Base-by-base conservation (phyloP, 2,113 vertebrate genomes). In the Grus americana region DNA sequence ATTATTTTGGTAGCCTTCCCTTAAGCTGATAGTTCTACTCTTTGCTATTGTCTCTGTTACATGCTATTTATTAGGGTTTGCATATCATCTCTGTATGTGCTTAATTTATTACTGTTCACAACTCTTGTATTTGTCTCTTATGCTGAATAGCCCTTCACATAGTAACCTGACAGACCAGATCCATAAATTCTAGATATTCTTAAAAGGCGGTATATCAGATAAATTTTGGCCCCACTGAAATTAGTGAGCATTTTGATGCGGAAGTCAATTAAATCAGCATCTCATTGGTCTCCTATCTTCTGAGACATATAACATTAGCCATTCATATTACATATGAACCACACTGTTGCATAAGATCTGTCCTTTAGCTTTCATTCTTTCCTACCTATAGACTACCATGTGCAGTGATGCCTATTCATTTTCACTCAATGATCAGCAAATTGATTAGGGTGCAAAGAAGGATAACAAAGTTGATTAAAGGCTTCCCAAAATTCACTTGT, bases 361-460 rank as follows among this genome's bases (percentile, higher is more conserved):
- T 88, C 30, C 26, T 90, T 49, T 88, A 65, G 21, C 42, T 70
- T 92, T 59, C n/a, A 34, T 58, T 76, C 12, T 49, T 47, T 76
- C 36, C 46, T 80, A 22, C 6, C 8, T 29, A 34, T 57, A 72
- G n/a, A 66, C 22, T 58, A 38, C 21, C 16, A 3, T 58, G 49
- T 75, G 18, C 2, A 0, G 14, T 36, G 40, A 19, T 73, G 30
- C 36, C 30, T 78, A 70, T 46, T 76, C 15, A 71, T 29, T 83
- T 97, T 90, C 71, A 70, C 23, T 68, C 86, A 75, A 76, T 61
- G 11, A 82, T 65, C 42, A 86, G 46, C 36, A 90, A 79, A 76
- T 72, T 76, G 12, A 68, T 86, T 82, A 79, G 8, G 16, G 79
- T 65, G 30, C 36, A 88, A 68, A 79, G 40, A 55, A 87, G 7